Conservation (phyloP, 1,140 invertebrate species). For the Charaxes varanes region DNA sequence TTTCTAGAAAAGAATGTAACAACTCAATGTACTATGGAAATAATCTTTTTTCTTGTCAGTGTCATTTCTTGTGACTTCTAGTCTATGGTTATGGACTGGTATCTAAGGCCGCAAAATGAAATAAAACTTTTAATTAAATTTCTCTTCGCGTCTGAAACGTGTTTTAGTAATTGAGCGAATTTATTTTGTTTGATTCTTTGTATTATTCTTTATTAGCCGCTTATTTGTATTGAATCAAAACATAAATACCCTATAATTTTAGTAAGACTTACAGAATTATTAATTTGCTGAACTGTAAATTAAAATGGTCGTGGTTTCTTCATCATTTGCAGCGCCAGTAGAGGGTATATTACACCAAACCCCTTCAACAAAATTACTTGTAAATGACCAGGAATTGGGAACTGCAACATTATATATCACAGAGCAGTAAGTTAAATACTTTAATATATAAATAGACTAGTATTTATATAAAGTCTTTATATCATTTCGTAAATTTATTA, state of each 20-base stretch:
- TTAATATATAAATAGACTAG: not conserved
- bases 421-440: conserved; percentile 54
- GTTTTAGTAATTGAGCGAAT: conserved; percentile 12
- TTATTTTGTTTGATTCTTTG: conserved; percentile 13
- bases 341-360: conserved; percentile 51
- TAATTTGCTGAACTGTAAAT: conserved; percentile 8
- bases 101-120: too few relatives aligned
- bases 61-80: too few relatives aligned
- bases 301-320: conserved; percentile 66
- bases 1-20: too few relatives aligned
- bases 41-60: too few relatives aligned
- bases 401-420: conserved; percentile 63
- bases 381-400: conserved; percentile 58
- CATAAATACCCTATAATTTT: too few relatives aligned
- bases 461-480: conserved; percentile 5
- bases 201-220: conserved; percentile 3
- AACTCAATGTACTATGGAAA: too few relatives aligned
- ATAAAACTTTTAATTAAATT: too few relatives aligned
- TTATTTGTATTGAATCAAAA: too few relatives aligned
- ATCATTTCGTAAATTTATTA: conserved; percentile 9
- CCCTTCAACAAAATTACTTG: conserved; percentile 48
- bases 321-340: conserved; percentile 49
- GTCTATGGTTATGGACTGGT: too few relatives aligned
- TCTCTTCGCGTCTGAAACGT: conserved; percentile 5
- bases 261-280: not conserved